phyloP scores from a whole-genome alignment of 2,888 invertebrate genomes.

The Spisula solida region DNA sequence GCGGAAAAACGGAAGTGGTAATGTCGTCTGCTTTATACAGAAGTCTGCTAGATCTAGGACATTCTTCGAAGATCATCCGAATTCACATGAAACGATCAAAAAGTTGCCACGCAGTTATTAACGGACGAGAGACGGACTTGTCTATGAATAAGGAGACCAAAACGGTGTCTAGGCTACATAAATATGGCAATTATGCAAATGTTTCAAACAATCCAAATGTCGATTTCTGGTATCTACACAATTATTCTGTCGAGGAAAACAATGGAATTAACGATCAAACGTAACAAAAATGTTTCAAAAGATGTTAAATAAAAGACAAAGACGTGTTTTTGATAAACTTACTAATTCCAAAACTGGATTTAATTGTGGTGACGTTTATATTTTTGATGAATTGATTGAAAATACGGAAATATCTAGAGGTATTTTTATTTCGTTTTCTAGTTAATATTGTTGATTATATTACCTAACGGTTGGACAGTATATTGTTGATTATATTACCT shows the following conservation, averaged over 20 bases:
- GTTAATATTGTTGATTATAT: too few relatives aligned
- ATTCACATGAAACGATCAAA: conserved; percentile 1
- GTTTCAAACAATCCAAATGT: not conserved
- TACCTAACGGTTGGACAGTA: too few relatives aligned
- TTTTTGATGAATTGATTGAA: not conserved
- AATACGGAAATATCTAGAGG: not conserved
- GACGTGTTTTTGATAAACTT: not conserved
- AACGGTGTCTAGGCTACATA: not conserved
- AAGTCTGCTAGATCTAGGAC: not conserved
- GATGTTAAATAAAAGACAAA: not conserved
- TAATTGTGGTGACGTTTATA: not conserved
- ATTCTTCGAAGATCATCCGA: not conserved
- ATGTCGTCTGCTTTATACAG: conserved; percentile 4
- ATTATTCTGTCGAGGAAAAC: not conserved
- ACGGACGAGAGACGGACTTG: not conserved
- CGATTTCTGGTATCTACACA: not conserved
- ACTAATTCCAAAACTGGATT: not conserved
- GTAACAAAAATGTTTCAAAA: conserved; percentile 16
- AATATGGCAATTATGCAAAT: conserved; percentile 9
- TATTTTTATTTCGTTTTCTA: not conserved
- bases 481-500: too few relatives aligned
- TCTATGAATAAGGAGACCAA: not conserved
- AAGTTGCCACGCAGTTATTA: conserved; percentile 7
- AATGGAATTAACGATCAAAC: conserved; percentile 8
- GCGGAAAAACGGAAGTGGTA: not conserved